Percentiles rank a stretch among this genome's conserved stretches.
phyloP scores from a whole-genome alignment of 2,888 invertebrate species.

The Plutella xylostella region DNA sequence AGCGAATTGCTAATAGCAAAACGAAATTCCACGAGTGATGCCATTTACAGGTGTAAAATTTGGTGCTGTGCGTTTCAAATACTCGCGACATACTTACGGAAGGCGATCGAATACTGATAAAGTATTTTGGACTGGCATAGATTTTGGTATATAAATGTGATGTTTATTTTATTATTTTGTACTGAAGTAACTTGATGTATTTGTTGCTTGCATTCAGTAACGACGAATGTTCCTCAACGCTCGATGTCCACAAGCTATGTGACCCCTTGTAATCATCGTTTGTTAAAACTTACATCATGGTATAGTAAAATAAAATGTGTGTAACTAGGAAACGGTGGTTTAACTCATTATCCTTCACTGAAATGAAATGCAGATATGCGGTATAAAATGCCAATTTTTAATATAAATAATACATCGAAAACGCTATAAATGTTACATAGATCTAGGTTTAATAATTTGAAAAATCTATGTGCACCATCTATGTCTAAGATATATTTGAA shows the following conservation, averaged over 20 bases:
- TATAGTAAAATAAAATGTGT: conserved; percentile 61
- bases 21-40: conserved; percentile 31
- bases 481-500: background rate
- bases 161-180: conserved; percentile 42
- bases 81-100: conserved; percentile 55
- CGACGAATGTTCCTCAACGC: conserved; percentile 59
- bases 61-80: conserved; percentile 65
- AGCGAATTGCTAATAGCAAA: background rate
- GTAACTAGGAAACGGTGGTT: conserved; percentile 59
- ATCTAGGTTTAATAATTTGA: conserved; percentile 3
- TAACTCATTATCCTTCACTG: conserved; percentile 47
- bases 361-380: background rate
- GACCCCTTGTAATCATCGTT: conserved; percentile 54
- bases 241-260: conserved; percentile 35
- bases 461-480: conserved; percentile 9
- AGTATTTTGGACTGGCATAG: conserved; percentile 50
- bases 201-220: conserved; percentile 51
- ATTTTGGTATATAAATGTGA: conserved; percentile 35
- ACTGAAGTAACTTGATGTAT: conserved; percentile 37
- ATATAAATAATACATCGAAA: conserved; percentile 6
- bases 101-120: conserved; percentile 32
- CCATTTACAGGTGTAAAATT: conserved; percentile 33
- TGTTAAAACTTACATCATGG: conserved; percentile 63
- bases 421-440: conserved; percentile 1
- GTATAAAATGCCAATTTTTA: conserved; percentile 6